Conservation (phyloP, 2,888 invertebrate species). For the Limenitis camilla region DNA sequence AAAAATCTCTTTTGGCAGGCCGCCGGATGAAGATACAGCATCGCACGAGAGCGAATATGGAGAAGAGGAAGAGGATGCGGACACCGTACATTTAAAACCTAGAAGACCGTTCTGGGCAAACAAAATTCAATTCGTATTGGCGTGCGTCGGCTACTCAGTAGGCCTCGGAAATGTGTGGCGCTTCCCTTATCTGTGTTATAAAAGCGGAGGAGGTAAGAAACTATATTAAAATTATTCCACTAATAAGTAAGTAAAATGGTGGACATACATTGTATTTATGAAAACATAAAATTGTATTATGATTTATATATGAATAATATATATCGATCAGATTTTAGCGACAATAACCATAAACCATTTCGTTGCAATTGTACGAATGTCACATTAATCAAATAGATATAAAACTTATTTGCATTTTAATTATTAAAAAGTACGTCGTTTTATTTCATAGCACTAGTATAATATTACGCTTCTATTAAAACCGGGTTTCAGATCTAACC, state of each 20-base stretch:
- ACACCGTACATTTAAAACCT: slow-evolving; percentile 81
- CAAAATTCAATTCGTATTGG: slow-evolving; percentile 91
- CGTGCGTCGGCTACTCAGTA: slow-evolving; percentile 91
- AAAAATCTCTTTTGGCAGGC: slow-evolving; percentile 58
- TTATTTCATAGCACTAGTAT: no score
- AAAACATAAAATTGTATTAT: no score
- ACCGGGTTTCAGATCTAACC: no score
- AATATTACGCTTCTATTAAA: no score
- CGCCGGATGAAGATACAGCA: slow-evolving; percentile 82
- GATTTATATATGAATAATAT: no score
- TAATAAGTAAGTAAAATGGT: not conserved
- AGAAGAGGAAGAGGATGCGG: slow-evolving; percentile 81
- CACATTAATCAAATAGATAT: no score
- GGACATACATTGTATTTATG: not conserved
- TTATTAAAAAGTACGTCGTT: no score
- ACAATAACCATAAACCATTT: no score
- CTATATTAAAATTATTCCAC: not conserved
- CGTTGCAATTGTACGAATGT: no score
- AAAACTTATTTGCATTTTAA: no score
- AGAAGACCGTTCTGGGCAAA: slow-evolving; percentile 90
- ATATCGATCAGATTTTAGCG: no score
- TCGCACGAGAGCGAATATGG: slow-evolving; percentile 85
- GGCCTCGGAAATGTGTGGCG: slow-evolving; percentile 94
- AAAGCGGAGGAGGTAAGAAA: slow-evolving; percentile 87
- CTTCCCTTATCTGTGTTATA: slow-evolving; percentile 93